Percentiles rank a stretch among this genome's conserved stretches.
phyloP scores from a whole-genome alignment of 1,140 invertebrate species.

The Thaumetopoea pityocampa region DNA sequence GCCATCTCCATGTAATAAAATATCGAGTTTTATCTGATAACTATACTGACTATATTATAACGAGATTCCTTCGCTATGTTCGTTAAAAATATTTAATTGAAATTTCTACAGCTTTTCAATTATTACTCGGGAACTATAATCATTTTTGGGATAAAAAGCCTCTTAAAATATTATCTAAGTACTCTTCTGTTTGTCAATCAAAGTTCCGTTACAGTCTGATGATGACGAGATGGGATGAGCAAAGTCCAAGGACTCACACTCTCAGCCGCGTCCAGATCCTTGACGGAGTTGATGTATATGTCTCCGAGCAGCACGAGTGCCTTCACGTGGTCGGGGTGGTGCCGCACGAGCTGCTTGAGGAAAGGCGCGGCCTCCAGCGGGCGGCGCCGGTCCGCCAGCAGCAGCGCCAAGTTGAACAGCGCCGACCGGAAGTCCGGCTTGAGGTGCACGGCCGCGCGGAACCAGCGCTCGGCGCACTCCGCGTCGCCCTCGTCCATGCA shows the following conservation, averaged over 20 bases:
- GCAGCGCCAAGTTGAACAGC: constrained; percentile 94
- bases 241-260: constrained; percentile 78
- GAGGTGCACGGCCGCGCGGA: constrained; percentile 89
- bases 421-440: constrained; percentile 93
- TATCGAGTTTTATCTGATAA: no score
- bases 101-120: no score
- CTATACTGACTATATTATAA: no score
- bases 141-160: no score
- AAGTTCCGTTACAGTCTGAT: no score
- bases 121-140: no score
- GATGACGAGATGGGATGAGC: no score
- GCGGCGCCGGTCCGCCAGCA: constrained; percentile 90
- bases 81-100: no score
- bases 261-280: constrained; percentile 94
- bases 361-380: constrained; percentile 95
- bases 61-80: no score
- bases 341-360: constrained; percentile 92
- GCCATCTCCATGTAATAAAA: no score
- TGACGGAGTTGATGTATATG: constrained; percentile 97
- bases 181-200: no score
- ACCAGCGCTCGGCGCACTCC: constrained; percentile 92
- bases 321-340: constrained; percentile 96
- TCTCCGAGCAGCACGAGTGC: constrained; percentile 95
- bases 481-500: constrained; percentile 96
- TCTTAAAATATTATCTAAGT: no score